phyloP scores from a whole-genome alignment of 2,797 vertebrate species.

The Neostethus bicornis region DNA sequence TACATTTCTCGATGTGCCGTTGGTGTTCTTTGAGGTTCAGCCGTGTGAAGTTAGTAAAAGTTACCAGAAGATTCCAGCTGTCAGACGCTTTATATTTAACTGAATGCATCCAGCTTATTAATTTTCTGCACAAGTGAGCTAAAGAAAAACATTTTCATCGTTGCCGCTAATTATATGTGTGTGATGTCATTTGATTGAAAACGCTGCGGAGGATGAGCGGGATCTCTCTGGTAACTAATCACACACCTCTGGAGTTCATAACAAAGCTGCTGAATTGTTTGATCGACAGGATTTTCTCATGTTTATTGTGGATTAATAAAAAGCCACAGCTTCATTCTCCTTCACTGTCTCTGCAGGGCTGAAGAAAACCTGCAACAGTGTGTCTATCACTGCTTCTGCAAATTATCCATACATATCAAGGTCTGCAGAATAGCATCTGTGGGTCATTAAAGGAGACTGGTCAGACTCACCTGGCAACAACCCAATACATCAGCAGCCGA shows the following conservation, averaged over 20 bases:
- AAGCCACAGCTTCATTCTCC: background rate
- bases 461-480: too few relatives aligned
- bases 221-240: background rate
- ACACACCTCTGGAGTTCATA: slow-evolving; percentile 17
- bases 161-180: slow-evolving; percentile 28
- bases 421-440: too few relatives aligned
- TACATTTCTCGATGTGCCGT: background rate
- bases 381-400: too few relatives aligned
- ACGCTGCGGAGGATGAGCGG: slow-evolving; percentile 13
- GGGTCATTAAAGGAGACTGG: too few relatives aligned
- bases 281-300: background rate
- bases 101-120: slow-evolving; percentile 16
- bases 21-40: background rate
- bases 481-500: too few relatives aligned
- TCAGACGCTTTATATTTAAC: background rate
- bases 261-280: slow-evolving; percentile 20
- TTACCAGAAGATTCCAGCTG: background rate
- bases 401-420: too few relatives aligned
- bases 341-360: slow-evolving; percentile 12
- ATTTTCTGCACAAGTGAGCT: slow-evolving; percentile 23
- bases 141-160: slow-evolving; percentile 4
- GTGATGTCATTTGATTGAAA: slow-evolving; percentile 11
- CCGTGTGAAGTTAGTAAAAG: slow-evolving; percentile 2
- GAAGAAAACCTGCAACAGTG: slow-evolving; percentile 22
- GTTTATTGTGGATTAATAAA: slow-evolving; percentile 16